phyloP scores from a whole-genome alignment of 2,888 invertebrate species.

The Ephialtes manifestator region DNA sequence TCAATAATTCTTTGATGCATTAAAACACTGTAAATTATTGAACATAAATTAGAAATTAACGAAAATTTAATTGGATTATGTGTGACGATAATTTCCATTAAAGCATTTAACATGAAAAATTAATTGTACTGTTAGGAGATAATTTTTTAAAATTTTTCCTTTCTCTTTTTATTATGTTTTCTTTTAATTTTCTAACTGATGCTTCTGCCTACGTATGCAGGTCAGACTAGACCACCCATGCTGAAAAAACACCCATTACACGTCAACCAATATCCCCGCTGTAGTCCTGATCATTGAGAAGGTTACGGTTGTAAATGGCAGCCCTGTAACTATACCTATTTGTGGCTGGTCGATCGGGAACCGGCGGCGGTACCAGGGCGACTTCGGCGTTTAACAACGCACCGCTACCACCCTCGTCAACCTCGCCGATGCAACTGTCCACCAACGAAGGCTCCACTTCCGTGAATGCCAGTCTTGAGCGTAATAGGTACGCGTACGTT shows the following conservation, averaged over 20 bases:
- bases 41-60: constrained; percentile 9
- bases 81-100: too few relatives aligned
- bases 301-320: constrained; percentile 89
- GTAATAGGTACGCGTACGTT: constrained; percentile 92
- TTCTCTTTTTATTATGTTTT: constrained; percentile 55
- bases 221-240: constrained; percentile 90
- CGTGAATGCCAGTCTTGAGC: constrained; percentile 89
- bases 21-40: constrained; percentile 4
- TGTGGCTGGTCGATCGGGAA: constrained; percentile 88
- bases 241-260: constrained; percentile 93
- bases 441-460: constrained; percentile 87
- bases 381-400: constrained; percentile 82
- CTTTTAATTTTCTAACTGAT: constrained; percentile 72
- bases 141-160: constrained; percentile 56
- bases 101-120: constrained; percentile 19
- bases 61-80: constrained; percentile 13
- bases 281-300: constrained; percentile 87
- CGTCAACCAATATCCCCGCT: constrained; percentile 91
- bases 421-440: constrained; percentile 88
- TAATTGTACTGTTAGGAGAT: constrained; percentile 9
- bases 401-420: constrained; percentile 85
- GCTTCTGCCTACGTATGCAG: constrained; percentile 78
- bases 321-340: constrained; percentile 91
- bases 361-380: constrained; percentile 87
- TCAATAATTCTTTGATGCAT: background rate